These are phyloP conservation scores for Fukomys damarensis DNA, from an alignment of 2,113 vertebrate species.

Conservation along the genomic window DNA sequence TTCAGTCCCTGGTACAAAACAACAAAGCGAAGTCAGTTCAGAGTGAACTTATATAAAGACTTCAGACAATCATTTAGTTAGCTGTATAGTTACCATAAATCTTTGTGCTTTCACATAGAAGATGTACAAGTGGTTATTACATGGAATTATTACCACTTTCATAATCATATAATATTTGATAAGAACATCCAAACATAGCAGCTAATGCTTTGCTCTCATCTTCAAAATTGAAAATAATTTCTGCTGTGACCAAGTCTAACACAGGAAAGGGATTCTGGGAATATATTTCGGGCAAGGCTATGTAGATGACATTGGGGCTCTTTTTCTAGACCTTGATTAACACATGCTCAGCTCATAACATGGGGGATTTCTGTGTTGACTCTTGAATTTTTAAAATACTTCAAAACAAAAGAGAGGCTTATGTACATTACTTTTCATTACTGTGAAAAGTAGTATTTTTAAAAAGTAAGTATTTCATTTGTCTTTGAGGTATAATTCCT, in stretches of 20 bases:
- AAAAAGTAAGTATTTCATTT: neutral
- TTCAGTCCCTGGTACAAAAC: no score
- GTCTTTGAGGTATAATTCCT: neutral
- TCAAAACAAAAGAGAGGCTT: neutral
- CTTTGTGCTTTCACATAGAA: neutral
- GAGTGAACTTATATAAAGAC: neutral
- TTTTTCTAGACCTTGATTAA: neutral
- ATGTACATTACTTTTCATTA: no score
- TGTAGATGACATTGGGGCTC: neutral
- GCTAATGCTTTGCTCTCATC: neutral
- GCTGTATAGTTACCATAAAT: neutral
- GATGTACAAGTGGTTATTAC: neutral
- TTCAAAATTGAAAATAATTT: neutral
- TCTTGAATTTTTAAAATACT: conserved; percentile 4
- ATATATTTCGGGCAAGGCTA: neutral
- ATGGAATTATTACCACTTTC: neutral
- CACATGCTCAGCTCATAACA: neutral
- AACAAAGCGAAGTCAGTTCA: no score
- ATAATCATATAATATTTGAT: neutral
- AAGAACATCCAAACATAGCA: neutral
- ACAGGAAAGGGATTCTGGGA: neutral
- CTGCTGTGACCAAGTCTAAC: neutral
- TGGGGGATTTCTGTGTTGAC: neutral
- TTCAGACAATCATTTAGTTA: neutral
- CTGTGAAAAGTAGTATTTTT: neutral